These are phyloP conservation scores for Prolemur simus DNA, from an alignment of 2,113 vertebrate species.

Conservation along the genomic window DNA sequence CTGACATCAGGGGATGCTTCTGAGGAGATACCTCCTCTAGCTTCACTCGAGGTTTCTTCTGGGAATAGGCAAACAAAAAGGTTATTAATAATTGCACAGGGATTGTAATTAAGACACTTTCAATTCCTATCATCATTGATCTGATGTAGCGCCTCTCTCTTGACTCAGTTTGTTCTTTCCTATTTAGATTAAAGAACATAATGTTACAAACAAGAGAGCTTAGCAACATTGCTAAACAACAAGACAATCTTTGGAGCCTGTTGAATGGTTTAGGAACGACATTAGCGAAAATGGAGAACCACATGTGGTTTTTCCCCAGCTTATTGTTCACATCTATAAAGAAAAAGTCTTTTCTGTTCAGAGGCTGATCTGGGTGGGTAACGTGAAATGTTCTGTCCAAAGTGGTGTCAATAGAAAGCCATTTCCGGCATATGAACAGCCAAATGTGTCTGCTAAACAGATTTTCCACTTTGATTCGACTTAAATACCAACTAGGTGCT, in stretches of 20 bases:
- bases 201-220: constrained; percentile 79
- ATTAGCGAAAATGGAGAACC: constrained; percentile 77
- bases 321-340: constrained; percentile 65
- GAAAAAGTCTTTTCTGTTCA: constrained; percentile 77
- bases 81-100: constrained; percentile 76
- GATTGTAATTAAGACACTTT: constrained; percentile 79
- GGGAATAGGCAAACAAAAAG: constrained; percentile 78
- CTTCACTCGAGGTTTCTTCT: background rate
- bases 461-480: constrained; percentile 83
- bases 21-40: background rate
- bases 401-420: constrained; percentile 75
- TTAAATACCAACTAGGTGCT: constrained; percentile 83
- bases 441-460: constrained; percentile 69
- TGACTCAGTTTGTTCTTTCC: accelerated
- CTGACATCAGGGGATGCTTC: accelerated
- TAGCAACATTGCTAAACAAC: constrained; percentile 78
- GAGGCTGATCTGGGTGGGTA: background rate
- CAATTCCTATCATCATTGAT: constrained; percentile 74
- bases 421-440: constrained; percentile 83
- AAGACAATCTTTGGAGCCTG: constrained; percentile 83
- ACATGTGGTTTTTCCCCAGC: constrained; percentile 71
- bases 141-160: background rate
- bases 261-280: constrained; percentile 32
- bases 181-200: constrained; percentile 79
- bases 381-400: constrained; percentile 69